A percentile compares a stretch with the other conserved stretches of the same genome.
Evolutionary conservation across 2,888 invertebrate species (phyloP).

Genomic region (Flexamia atlantica): DNA sequence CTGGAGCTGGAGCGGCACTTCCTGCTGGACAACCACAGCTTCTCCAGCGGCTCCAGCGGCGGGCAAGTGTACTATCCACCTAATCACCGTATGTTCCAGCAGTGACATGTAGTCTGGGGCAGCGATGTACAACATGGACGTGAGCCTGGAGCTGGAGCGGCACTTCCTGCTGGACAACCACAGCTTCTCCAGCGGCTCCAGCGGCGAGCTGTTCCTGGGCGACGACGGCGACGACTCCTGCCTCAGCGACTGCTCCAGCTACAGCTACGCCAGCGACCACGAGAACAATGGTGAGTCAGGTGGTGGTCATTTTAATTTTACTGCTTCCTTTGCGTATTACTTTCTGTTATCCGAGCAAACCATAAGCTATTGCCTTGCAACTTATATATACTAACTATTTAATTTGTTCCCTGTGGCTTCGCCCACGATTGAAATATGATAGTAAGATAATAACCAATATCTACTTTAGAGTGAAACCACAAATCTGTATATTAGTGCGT

Average conservation of each 20-base stretch:
- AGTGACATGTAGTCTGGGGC: neutral
- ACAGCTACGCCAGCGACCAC: constrained; percentile 89
- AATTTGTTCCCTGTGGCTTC: no score
- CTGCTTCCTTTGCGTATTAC: no score
- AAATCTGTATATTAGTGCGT: no score
- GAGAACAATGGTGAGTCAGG: constrained; percentile 75
- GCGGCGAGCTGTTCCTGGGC: constrained; percentile 84
- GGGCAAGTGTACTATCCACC: no score
- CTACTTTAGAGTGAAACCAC: no score
- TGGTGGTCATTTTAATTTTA: no score
- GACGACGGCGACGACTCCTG: constrained; percentile 82
- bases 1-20: neutral
- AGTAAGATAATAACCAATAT: no score
- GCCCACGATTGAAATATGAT: no score
- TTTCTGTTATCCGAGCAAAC: no score
- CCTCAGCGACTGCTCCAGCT: constrained; percentile 79
- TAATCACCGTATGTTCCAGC: no score
- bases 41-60: neutral
- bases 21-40: neutral
- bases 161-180: constrained; percentile 70
- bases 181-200: constrained; percentile 80
- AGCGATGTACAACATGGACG: constrained; percentile 58
- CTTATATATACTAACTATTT: no score
- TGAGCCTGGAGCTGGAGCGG: constrained; percentile 62
- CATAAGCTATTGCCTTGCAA: no score